A percentile compares a stretch with the other conserved stretches of the same genome.
These are phyloP conservation scores for Acanthurus lineatus DNA, from an alignment of 2,797 vertebrate genomes.

Conservation along the genomic window DNA sequence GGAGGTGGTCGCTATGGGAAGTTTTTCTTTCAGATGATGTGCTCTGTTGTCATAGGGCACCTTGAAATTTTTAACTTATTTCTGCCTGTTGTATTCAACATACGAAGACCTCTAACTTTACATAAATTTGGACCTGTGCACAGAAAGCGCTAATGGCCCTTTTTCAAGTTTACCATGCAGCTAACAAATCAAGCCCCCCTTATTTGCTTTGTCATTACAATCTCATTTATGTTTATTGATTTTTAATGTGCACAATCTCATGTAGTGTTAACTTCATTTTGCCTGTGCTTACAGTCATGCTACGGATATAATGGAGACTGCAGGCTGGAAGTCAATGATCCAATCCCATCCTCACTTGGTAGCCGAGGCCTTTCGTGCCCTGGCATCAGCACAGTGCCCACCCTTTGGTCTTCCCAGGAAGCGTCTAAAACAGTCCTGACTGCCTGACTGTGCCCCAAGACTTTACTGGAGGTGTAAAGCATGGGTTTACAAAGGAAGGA, in stretches of 20 bases:
- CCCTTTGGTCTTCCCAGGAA: conserved; percentile 96
- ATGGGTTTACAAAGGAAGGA: conserved; percentile 82
- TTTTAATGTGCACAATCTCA: conserved; percentile 81
- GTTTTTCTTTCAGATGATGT: conserved; percentile 62
- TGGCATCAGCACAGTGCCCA: conserved; percentile 96
- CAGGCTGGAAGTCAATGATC: conserved; percentile 99
- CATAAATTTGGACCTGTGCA: conserved; percentile 20
- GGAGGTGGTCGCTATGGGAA: conserved; percentile 34
- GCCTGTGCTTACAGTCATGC: conserved; percentile 91
- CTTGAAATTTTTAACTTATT: conserved; percentile 66
- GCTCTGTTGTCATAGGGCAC: conserved; percentile 65
- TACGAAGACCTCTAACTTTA: conserved; percentile 3
- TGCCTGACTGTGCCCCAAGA: conserved; percentile 82
- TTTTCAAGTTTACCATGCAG: conserved; percentile 47
- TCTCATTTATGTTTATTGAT: conserved; percentile 80
- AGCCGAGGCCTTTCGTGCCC: conserved; percentile 97
- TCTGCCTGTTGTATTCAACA: conserved; percentile 16
- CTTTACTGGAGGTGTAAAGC: conserved; percentile 80
- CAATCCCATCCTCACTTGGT: conserved; percentile 99
- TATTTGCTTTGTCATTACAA: conserved; percentile 74
- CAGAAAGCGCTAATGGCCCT: conserved; percentile 47
- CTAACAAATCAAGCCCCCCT: conserved; percentile 57
- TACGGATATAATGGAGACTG: conserved; percentile 98
- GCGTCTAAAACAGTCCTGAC: conserved; percentile 98
- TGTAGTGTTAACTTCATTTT: conserved; percentile 69